Conservation (phyloP, 1,140 invertebrate genomes). For the Trinorchestia longiramus region DNA sequence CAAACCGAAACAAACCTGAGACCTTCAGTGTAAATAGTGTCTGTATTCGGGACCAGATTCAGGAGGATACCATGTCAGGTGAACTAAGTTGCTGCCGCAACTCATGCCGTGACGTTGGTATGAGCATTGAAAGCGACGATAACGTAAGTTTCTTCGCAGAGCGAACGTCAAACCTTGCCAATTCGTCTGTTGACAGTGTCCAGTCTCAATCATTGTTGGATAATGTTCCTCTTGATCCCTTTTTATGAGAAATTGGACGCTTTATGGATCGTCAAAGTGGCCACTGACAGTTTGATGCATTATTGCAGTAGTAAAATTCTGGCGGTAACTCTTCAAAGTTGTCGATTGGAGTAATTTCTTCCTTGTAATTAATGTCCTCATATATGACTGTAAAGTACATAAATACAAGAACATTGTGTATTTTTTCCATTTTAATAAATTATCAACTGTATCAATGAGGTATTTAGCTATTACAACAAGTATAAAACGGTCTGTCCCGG, state of each 20-base stretch:
- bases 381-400: neutral
- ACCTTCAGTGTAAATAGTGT: neutral
- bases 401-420: neutral
- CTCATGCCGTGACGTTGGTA: neutral
- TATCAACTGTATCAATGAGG: no score
- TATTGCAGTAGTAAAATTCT: neutral
- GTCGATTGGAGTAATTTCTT: neutral
- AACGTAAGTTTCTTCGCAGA: neutral
- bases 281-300: neutral
- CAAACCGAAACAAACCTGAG: neutral
- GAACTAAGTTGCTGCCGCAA: neutral
- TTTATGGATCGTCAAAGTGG: neutral
- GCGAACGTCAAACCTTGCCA: neutral
- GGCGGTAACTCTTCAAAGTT: neutral
- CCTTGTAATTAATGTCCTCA: neutral
- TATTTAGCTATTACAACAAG: no score
- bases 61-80: neutral
- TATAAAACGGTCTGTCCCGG: no score
- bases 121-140: neutral
- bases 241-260: neutral
- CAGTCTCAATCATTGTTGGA: neutral
- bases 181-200: neutral
- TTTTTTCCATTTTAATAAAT: neutral
- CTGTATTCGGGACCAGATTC: neutral
- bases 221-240: neutral